These are phyloP conservation scores for Amiota mariae DNA, from an alignment of 2,888 invertebrate species.

Conservation along the genomic window DNA sequence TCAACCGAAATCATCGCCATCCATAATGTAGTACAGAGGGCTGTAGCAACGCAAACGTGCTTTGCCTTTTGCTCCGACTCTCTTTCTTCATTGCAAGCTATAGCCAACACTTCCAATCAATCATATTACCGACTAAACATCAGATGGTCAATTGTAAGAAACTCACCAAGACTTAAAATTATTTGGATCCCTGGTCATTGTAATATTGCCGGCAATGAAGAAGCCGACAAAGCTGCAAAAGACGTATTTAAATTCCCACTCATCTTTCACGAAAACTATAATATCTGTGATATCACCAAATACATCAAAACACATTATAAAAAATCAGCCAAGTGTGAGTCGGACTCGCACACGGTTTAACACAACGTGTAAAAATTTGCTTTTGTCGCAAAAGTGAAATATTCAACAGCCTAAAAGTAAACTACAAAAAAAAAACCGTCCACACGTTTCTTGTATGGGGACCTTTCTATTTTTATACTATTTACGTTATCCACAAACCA, in stretches of 20 bases:
- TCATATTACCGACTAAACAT: background rate
- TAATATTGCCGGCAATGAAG: background rate
- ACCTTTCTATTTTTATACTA: too few relatives aligned
- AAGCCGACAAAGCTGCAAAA: slow-evolving; percentile 8
- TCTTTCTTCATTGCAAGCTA: background rate
- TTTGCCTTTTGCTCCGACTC: background rate
- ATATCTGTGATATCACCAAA: background rate
- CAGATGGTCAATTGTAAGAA: background rate
- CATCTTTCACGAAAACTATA: background rate
- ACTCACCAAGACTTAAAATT: background rate
- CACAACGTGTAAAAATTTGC: too few relatives aligned
- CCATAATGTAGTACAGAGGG: too few relatives aligned
- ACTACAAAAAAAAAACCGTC: too few relatives aligned
- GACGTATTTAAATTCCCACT: background rate
- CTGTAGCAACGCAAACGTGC: too few relatives aligned
- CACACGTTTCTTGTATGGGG: too few relatives aligned
- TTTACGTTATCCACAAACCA: too few relatives aligned
- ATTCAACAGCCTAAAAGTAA: too few relatives aligned
- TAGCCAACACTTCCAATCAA: background rate
- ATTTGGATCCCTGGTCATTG: background rate
- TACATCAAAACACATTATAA: background rate
- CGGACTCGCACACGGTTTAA: too few relatives aligned
- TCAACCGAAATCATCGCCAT: too few relatives aligned
- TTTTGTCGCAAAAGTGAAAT: too few relatives aligned
- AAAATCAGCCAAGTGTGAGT: too few relatives aligned